Base-by-base conservation (phyloP, 2,797 vertebrate species). In the Chelon labrosus region DNA sequence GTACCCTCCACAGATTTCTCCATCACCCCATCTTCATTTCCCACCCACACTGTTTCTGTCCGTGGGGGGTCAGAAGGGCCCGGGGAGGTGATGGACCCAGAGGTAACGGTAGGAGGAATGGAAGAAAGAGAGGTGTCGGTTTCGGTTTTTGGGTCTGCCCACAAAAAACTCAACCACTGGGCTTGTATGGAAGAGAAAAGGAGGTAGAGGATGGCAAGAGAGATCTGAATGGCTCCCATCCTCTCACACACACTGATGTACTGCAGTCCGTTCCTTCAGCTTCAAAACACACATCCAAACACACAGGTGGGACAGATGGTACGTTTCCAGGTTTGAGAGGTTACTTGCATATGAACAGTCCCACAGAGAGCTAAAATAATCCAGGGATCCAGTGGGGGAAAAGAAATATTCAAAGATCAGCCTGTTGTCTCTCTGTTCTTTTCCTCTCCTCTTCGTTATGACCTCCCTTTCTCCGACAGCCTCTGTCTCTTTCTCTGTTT, bases 131-230 rank as follows among this genome's bases (percentile, higher is more conserved):
- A 35, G 11, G 75, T 19, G 22, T 9, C 44, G 17, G 71, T 63
- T n/a, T 8, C 57, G 39, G 63, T 22, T 68, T 79, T 39, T 3
- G 85, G 76, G 25, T 57, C 73, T 1, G 2, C 19, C 84, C 82
- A 91, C 7, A 85, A 0, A 0, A 80, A 70, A 37, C 2, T 61
- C 82, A 75, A 91, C 88, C 81, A 92, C 71, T 88, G 88, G 44
- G 85, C 86, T 56, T 10, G 51, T 5, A 41, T 74, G 0, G 85
- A 77, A 70, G 73, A 73, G 4, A 56, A 80, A 58, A 80, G 0
- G 73, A 91, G 72, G 50, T 91, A 1, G 64, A 87, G 9, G 41
- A 91, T 46, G 8, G 50, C 27, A 0, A 92, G 51, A 51, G 58
- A 63, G 58, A 86, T 44, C 27, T 17, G 38, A 63, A 71, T 7